Conservation (phyloP, 1,140 invertebrate species). For the Trigoniulus corallinus region DNA sequence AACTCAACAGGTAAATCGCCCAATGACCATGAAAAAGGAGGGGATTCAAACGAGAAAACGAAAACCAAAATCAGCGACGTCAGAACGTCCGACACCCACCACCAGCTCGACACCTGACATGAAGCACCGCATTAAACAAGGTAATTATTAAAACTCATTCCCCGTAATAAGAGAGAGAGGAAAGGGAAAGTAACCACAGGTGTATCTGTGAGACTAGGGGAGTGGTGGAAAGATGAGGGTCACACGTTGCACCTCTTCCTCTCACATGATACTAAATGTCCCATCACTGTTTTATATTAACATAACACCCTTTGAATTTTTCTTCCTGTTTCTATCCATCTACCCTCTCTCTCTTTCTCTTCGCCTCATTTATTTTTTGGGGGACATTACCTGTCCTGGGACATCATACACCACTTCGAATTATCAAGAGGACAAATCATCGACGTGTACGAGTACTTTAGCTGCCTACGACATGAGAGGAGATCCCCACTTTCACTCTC, state of each 20-base stretch:
- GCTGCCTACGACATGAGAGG: too few species aligned
- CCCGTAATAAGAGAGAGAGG: background rate
- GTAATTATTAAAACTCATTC: background rate
- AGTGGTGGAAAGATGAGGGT: background rate
- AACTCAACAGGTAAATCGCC: conserved; percentile 32
- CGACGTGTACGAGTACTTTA: too few species aligned
- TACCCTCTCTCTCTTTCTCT: too few species aligned
- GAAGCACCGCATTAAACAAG: background rate
- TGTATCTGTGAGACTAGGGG: background rate
- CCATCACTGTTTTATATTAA: too few species aligned
- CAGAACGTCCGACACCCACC: background rate
- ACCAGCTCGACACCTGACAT: background rate
- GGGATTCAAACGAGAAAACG: conserved; percentile 91
- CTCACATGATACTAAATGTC: background rate
- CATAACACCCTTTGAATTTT: too few species aligned
- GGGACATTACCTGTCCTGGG: too few species aligned
- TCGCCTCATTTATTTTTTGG: too few species aligned
- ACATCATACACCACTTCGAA: too few species aligned
- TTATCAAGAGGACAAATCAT: too few species aligned
- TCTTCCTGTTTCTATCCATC: too few species aligned
- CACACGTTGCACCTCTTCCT: background rate
- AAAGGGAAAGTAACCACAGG: background rate
- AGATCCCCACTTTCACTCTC: too few species aligned
- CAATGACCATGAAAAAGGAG: conserved; percentile 91
- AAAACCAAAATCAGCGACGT: conserved; percentile 50